A percentile compares a stretch with the other conserved stretches of the same genome.
These are phyloP conservation scores for Eulacestoma nigropectus DNA, from an alignment of 2,113 vertebrate species.

Conservation along the genomic window DNA sequence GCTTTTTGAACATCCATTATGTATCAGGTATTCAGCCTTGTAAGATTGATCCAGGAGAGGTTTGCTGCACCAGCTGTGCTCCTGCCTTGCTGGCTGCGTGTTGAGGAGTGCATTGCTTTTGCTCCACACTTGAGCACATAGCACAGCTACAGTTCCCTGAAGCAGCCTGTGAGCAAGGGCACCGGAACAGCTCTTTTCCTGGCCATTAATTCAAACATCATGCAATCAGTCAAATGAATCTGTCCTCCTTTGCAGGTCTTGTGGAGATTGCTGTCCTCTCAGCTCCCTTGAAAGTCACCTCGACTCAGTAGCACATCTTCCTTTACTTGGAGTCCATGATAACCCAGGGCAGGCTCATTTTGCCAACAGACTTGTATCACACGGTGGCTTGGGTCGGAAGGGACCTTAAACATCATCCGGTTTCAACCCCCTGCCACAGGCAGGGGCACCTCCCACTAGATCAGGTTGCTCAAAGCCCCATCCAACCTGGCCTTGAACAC, in stretches of 20 bases:
- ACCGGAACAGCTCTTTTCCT: constrained; percentile 75
- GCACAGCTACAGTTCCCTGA: constrained; percentile 47
- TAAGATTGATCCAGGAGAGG: neutral
- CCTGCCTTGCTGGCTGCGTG: neutral
- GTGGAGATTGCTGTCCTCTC: constrained; percentile 70
- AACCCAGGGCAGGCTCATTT: constrained; percentile 70
- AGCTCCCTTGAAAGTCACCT: constrained; percentile 70
- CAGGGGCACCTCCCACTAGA: neutral
- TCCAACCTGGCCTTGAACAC: neutral
- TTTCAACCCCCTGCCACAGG: neutral
- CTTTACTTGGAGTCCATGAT: constrained; percentile 77
- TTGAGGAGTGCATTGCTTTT: neutral
- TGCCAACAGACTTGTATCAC: constrained; percentile 69
- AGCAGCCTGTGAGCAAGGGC: constrained; percentile 58
- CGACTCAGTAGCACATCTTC: constrained; percentile 58
- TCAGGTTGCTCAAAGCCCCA: neutral
- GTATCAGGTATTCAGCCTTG: neutral
- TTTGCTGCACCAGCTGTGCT: neutral
- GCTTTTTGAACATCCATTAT: constrained; percentile 2
- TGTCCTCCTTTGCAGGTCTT: constrained; percentile 66
- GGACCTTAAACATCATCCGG: neutral
- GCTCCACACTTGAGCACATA: constrained; percentile 47
- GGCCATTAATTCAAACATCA: constrained; percentile 74
- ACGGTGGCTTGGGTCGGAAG: neutral
- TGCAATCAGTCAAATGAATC: constrained; percentile 73